Evolutionary conservation across 2,113 vertebrate genomes (phyloP).

Genomic region (Pelusios castaneus): DNA sequence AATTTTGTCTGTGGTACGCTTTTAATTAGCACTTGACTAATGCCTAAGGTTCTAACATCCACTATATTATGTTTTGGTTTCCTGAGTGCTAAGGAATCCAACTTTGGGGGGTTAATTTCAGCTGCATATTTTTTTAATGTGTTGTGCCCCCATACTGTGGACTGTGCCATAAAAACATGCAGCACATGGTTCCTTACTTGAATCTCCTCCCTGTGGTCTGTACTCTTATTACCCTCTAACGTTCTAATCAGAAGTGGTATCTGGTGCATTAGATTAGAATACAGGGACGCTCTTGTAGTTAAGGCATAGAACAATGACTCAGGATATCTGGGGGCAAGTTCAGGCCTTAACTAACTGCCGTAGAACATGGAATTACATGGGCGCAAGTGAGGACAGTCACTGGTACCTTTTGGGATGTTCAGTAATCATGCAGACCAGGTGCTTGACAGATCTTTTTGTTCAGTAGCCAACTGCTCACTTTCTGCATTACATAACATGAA

Average conservation of each 20-base stretch:
- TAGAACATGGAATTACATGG: fast-evolving
- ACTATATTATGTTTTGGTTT: background rate
- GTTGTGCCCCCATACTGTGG: background rate
- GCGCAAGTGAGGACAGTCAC: fast-evolving
- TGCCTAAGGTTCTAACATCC: background rate
- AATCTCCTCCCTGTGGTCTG: background rate
- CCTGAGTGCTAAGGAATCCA: background rate
- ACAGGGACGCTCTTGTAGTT: background rate
- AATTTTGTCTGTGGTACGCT: background rate
- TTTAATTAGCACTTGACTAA: background rate
- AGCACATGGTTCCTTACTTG: background rate
- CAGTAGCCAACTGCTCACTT: background rate
- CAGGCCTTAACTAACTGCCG: background rate
- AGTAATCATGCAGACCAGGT: background rate
- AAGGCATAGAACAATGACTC: background rate
- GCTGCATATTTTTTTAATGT: background rate
- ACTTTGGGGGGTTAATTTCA: fast-evolving
- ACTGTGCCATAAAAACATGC: background rate
- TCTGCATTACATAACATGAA: background rate
- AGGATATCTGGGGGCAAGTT: background rate
- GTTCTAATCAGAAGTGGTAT: background rate
- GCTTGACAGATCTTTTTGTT: background rate
- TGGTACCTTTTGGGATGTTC: background rate
- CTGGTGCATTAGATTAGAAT: background rate
- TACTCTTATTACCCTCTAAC: background rate